These are phyloP conservation scores for Orientallactaga sibirica DNA, from an alignment of 2,797 vertebrate genomes.

Conservation along the genomic window DNA sequence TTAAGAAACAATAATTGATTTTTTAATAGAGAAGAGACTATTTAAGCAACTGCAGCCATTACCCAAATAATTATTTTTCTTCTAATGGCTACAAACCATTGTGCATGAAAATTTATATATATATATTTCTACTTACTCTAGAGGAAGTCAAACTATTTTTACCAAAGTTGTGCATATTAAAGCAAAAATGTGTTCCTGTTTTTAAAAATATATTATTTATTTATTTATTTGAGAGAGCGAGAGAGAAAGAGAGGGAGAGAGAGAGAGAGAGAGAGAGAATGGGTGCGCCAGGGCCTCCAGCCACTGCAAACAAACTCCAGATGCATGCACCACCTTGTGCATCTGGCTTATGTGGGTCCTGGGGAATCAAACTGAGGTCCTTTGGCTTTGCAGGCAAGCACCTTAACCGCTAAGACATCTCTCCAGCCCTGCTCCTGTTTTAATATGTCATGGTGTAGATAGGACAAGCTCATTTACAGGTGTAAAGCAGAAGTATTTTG, in stretches of 20 bases:
- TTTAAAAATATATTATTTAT: too few species aligned
- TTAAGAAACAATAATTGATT: conserved; percentile 82
- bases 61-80: conserved; percentile 85
- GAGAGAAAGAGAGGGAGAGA: too few species aligned
- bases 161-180: conserved; percentile 18
- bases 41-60: conserved; percentile 79
- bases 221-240: too few species aligned
- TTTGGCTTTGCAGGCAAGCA: too few species aligned
- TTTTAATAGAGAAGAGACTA: conserved; percentile 80
- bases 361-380: too few species aligned
- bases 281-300: too few species aligned
- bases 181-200: conserved; percentile 22
- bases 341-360: too few species aligned
- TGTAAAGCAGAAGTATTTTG: conserved; percentile 1
- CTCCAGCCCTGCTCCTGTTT: neutral
- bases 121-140: conserved; percentile 58
- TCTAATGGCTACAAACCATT: conserved; percentile 75
- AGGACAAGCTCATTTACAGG: conserved; percentile 38
- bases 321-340: too few species aligned
- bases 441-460: neutral
- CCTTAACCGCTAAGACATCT: too few species aligned
- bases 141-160: conserved; percentile 54
- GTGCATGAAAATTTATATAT: conserved; percentile 73
- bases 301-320: too few species aligned
- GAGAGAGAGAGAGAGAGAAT: too few species aligned